Evolutionary conservation across 2,888 invertebrate species (phyloP).

Genomic region (Apotomis betuletana): DNA sequence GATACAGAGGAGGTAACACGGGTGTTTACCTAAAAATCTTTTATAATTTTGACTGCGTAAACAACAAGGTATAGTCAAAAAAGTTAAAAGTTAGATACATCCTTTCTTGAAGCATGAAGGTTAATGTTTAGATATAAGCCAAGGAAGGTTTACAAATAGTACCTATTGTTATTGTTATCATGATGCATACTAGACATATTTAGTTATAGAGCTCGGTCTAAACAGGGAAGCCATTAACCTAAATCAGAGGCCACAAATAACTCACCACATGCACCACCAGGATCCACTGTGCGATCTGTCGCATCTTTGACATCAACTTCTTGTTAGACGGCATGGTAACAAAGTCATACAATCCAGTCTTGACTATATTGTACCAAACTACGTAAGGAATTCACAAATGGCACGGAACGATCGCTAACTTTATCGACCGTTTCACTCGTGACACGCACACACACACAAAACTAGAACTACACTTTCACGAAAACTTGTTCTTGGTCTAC

Average conservation of each 20-base stretch:
- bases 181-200: conserved; percentile 13
- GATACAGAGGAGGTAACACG: too few species aligned
- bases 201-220: conserved; percentile 14
- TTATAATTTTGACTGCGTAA: not conserved
- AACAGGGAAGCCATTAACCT: conserved; percentile 34
- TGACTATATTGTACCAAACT: conserved; percentile 53
- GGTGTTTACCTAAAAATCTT: not conserved
- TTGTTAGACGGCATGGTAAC: conserved; percentile 78
- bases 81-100: not conserved
- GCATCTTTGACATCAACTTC: conserved; percentile 76
- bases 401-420: conserved; percentile 73
- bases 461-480: conserved; percentile 79
- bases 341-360: conserved; percentile 45
- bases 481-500: conserved; percentile 67
- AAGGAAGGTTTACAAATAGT: not conserved
- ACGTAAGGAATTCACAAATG: conserved; percentile 76
- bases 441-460: conserved; percentile 76
- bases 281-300: conserved; percentile 77
- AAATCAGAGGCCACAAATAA: conserved; percentile 44
- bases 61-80: too few species aligned
- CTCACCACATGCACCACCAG: conserved; percentile 80
- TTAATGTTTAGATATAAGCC: not conserved
- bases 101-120: not conserved
- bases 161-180: conserved; percentile 11
- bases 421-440: conserved; percentile 80